Conservation (phyloP, 2,888 invertebrate species). For the Ametastegia equiseti region DNA sequence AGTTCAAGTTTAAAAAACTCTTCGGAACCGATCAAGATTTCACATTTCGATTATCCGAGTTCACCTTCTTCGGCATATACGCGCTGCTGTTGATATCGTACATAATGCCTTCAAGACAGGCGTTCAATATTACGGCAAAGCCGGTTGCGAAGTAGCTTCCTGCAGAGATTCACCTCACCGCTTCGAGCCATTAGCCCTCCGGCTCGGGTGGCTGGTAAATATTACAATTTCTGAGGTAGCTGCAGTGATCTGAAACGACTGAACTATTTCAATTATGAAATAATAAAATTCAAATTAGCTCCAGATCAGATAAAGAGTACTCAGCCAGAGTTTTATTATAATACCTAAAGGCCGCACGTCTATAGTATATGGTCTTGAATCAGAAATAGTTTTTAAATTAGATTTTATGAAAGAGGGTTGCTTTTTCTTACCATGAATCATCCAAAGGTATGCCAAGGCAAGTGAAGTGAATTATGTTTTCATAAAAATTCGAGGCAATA, state of each 20-base stretch:
- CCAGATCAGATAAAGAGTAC: constrained; percentile 34
- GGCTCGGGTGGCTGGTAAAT: constrained; percentile 30
- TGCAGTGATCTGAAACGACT: constrained; percentile 13
- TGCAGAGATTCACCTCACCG: constrained; percentile 2
- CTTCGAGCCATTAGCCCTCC: constrained; percentile 29
- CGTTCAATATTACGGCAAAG: constrained; percentile 15
- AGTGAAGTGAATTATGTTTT: constrained; percentile 32
- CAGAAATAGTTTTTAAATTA: constrained; percentile 61
- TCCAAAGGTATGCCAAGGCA: constrained; percentile 57
- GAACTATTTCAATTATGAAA: constrained; percentile 41
- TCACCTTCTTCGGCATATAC: background rate
- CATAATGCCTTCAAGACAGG: background rate
- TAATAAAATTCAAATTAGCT: constrained; percentile 45
- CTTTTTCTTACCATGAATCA: constrained; percentile 29
- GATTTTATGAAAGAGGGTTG: constrained; percentile 59
- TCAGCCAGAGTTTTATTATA: constrained; percentile 23
- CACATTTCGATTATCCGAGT: background rate
- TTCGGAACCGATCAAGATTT: background rate
- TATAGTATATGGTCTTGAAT: constrained; percentile 48
- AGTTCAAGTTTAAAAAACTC: background rate
- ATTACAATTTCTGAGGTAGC: constrained; percentile 37
- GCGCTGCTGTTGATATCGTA: constrained; percentile 15
- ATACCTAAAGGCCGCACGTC: background rate
- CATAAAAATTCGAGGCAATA: constrained; percentile 29
- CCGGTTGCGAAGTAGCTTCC: background rate